Base-by-base conservation (phyloP, 2,113 vertebrate genomes). In the Pontoporia blainvillei region DNA sequence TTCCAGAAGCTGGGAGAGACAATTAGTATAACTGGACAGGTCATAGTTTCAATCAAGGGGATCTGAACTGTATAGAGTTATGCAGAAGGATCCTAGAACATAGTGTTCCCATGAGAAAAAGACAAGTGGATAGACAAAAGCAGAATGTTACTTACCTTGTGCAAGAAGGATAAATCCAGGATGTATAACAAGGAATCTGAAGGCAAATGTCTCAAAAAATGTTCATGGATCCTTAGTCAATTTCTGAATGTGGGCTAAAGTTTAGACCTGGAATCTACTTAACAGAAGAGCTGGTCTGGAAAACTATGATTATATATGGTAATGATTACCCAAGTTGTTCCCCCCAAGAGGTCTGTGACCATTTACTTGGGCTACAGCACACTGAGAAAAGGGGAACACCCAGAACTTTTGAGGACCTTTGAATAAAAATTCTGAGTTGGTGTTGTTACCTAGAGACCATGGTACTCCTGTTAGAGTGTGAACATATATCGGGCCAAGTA, bases 221-320 rank as follows among this genome's bases (percentile, higher is more conserved):
- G 21, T 59, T 18, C 54, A 85, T 66, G 36, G 15, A n/a, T 46
- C 59, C 6, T 10, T 61, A 49, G 5, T 52, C 39, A 39, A 46
- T 46, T 90, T 93, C 36, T 54, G 41, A 73, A 67, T 6, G 13
- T 57, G 31, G 29, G n/a, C 31, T 49, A 27, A 75, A 41, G 66
- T 94, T 87, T 64, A 86, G 39, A 94, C 23, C 34, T 86, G 27
- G 25, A 91, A 66, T 71, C 17, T 44, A 23, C 29, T n/a, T n/a
- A 39, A 61, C 31, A 44, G 20, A 62, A 71, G 44, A 61, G 29
- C 20, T 62, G 8, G 11, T 72, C 21, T 27, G 13, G 6, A 73
- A 36, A 29, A 49, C 57, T 39, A 6, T 25, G 17, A 46, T 64
- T 57, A 44, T 17, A 41, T 41, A 8, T 36, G 15, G 34, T 12